Base-by-base conservation (phyloP, 2,797 vertebrate genomes). In the Peromyscus eremicus region DNA sequence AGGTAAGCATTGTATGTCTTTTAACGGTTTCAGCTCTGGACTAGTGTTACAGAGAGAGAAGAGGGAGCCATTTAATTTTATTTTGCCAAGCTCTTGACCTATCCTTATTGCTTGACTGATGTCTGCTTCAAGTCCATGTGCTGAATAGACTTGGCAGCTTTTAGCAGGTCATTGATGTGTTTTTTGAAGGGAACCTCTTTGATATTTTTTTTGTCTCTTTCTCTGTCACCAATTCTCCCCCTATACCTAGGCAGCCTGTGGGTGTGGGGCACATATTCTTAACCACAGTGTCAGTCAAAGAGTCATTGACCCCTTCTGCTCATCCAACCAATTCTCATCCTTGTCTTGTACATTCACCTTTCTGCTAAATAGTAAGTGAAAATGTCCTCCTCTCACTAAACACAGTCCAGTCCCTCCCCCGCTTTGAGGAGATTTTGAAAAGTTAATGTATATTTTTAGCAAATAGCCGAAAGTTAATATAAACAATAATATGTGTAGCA, bases 31-130 rank as follows among this genome's bases (percentile, higher is more conserved):
- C 60, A 49, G 27, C 21, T 17, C 32, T 12, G 2, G 17, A 17
- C 43, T 77, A 6, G 13, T 11, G 21, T 14, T 5, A 83, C 29
- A 34, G 32, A 86, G 3, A 49, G 25, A 76, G 62, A 23, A 34
- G 25, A 8, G 40, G 14, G 68, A 57, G 19, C 7, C 68, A n/a
- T 76, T 64, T 37, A 70, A 16, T 3, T 12, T 70, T 60, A 62
- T 73, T 46, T 75, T 89, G n/a, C 70, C 34, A n/a, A 92, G 49
- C 46, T 89, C 60, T 89, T 85, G 25, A 62, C 92, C 86, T 52
- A 60, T 19, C 19, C 13, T 2, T 92, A 66, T 46, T 66, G 43
- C 29, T 87, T 17, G 34, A 6, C 43, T 34, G 32, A 83, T 85
- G 80, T 14, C 17, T 43, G 2, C 21, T 88, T 92, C 57, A 70